Percentiles rank a stretch among this genome's conserved stretches.
Evolutionary conservation across 53 echinoderm and acorn worm species (phyloP).

Genomic region (Actinopyga echinites): DNA sequence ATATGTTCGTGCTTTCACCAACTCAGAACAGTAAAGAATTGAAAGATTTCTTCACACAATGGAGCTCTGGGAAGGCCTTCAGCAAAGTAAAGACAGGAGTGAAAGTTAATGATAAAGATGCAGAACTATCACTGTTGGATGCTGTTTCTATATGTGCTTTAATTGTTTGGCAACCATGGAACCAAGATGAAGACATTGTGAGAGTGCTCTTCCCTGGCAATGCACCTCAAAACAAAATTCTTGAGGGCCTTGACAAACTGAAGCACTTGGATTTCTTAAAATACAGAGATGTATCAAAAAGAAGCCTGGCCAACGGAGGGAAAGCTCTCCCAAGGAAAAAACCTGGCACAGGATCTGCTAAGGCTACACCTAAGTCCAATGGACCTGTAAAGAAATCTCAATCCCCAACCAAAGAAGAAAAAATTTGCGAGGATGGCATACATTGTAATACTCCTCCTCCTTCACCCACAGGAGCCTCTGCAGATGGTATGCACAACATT

Average conservation of each 20-base stretch:
- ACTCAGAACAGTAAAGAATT: constrained; percentile 91
- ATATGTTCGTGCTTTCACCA: constrained; percentile 95
- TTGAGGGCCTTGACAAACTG: constrained; percentile 89
- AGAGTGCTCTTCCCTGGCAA: constrained; percentile 97
- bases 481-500: constrained; percentile 56
- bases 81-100: constrained; percentile 89
- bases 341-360: constrained; percentile 33
- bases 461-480: constrained; percentile 46
- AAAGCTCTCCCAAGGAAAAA: constrained; percentile 66
- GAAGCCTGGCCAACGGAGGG: constrained; percentile 52
- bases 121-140: constrained; percentile 73
- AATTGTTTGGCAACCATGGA: constrained; percentile 98
- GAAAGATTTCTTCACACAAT: constrained; percentile 95
- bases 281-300: constrained; percentile 61
- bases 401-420: constrained; percentile 44
- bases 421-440: constrained; percentile 70
- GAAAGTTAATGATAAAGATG: constrained; percentile 92
- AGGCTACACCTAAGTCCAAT: constrained; percentile 65
- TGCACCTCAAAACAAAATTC: constrained; percentile 90
- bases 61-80: constrained; percentile 84
- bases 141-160: constrained; percentile 95
- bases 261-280: constrained; percentile 94
- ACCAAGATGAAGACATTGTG: constrained; percentile 87
- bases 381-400: constrained; percentile 65
- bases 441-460: constrained; percentile 95